Evolutionary conservation across 2,797 vertebrate species (phyloP).

Genomic region (Lateolabrax maculatus): DNA sequence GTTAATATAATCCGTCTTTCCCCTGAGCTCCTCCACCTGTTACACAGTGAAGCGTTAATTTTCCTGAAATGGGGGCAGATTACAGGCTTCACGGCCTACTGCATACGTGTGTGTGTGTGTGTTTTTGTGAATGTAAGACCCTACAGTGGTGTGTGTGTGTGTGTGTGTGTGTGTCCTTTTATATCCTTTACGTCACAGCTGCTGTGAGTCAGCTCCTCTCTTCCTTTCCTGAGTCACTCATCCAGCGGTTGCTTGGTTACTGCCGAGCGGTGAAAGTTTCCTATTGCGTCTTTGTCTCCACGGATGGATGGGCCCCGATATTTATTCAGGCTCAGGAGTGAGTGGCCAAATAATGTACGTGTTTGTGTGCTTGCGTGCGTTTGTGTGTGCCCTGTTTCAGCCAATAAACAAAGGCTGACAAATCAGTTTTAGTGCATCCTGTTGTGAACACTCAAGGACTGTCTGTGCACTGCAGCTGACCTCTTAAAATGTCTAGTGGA

Average conservation of each 20-base stretch:
- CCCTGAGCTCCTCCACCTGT: slow-evolving; percentile 85
- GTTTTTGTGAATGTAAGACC: slow-evolving; percentile 29
- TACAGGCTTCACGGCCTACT: slow-evolving; percentile 80
- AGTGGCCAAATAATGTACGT: slow-evolving; percentile 78
- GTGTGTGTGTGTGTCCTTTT: slow-evolving; percentile 58
- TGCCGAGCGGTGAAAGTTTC: slow-evolving; percentile 83
- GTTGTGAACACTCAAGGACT: slow-evolving; percentile 59
- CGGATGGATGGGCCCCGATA: slow-evolving; percentile 78
- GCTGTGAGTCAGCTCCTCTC: slow-evolving; percentile 86
- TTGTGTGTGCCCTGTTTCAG: slow-evolving; percentile 45
- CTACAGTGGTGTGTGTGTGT: slow-evolving; percentile 10
- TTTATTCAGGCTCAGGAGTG: slow-evolving; percentile 85
- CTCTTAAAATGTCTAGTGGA: slow-evolving; percentile 19
- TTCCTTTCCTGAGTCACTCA: slow-evolving; percentile 85
- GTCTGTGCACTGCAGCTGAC: slow-evolving; percentile 14
- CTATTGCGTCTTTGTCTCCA: slow-evolving; percentile 86
- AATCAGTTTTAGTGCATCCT: slow-evolving; percentile 72
- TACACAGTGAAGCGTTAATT: slow-evolving; percentile 86
- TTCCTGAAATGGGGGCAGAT: slow-evolving; percentile 86
- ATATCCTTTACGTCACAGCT: slow-evolving; percentile 82
- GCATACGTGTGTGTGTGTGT: slow-evolving; percentile 46
- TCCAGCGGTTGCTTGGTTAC: slow-evolving; percentile 87
- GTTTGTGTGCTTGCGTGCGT: slow-evolving; percentile 55
- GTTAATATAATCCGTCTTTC: slow-evolving; percentile 81
- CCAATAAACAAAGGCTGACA: slow-evolving; percentile 63